Percentiles rank a stretch among this genome's conserved stretches.
phyloP scores from a whole-genome alignment of 2,888 invertebrate species.

The Catocala sponsa region DNA sequence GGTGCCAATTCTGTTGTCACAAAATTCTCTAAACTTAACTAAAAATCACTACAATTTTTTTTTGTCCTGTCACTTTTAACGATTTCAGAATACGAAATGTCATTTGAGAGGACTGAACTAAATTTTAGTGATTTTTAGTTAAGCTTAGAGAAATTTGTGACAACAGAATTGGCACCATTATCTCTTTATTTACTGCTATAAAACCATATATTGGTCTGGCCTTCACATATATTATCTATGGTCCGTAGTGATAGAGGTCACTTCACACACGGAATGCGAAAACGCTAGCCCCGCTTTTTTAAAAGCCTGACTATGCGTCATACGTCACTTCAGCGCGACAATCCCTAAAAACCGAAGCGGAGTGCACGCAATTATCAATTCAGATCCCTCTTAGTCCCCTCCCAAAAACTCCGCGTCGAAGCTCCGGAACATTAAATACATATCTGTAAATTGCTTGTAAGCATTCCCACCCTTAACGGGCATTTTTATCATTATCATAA shows the following conservation, averaged over 20 bases:
- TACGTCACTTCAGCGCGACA: constrained; percentile 47
- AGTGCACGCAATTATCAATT: constrained; percentile 83
- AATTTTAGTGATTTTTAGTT: no score
- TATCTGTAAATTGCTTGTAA: constrained; percentile 86
- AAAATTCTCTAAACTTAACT: no score
- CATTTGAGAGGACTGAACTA: no score
- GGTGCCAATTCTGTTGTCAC: no score
- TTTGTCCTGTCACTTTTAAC: no score
- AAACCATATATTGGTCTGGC: no score
- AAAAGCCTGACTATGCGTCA: constrained; percentile 49
- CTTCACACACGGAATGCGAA: constrained; percentile 41
- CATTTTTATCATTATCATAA: constrained; percentile 86
- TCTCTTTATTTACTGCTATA: no score
- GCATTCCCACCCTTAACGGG: constrained; percentile 82
- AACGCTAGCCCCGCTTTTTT: constrained; percentile 28
- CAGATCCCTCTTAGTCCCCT: constrained; percentile 71
- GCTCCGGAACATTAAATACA: constrained; percentile 82
- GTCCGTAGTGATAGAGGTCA: neutral
- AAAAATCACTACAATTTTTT: no score
- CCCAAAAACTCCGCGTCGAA: constrained; percentile 44
- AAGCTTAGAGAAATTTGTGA: no score
- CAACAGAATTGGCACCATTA: no score
- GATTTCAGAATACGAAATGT: no score
- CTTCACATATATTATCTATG: no score
- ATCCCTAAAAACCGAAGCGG: constrained; percentile 54